Evolutionary conservation across 2,888 invertebrate species (phyloP), one percentile per base, ranked within the genome.

Genomic region (Ichneumoninae sp.): DNA sequence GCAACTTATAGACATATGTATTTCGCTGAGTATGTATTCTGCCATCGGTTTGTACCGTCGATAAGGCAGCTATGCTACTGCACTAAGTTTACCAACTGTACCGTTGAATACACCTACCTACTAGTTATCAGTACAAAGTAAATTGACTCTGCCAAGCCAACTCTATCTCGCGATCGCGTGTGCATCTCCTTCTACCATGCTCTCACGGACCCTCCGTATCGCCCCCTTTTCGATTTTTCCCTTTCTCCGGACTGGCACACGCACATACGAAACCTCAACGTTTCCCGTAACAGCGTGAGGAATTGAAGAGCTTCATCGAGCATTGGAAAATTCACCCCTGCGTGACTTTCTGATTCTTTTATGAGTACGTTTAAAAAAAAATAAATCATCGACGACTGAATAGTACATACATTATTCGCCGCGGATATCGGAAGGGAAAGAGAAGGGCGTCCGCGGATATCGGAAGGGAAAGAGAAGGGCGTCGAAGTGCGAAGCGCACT

Each of bases 261-360:
- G 52, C 30, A 30, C 60, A 62, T 22, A 33, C 60, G 13, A 36
- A 65, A 52, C 22, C 26, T 66, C 52, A 10, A 50, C 52, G 33
- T 19, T 66, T 19, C 69, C 3, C 52, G 13, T 36, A 47, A 54
- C 50, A 72, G 60, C 78, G 40, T 65, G n/a, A 3, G 10, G 47
- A 60, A 70, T 78, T 79, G 78, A 75, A 79, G 70, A 79, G 78
- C 74, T 82, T 36, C 44, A 50, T 26, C 60, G 26, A 74, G 54
- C 30, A 74, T 65, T 22, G 74, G 54, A 75, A 83, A 79, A 70
- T 70, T 82, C 54, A 40, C 47, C 65, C 60, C 75, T 81, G 60
- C 66, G 26, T 66, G 47, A 76, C 79, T 83, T 85, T 79, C 74
- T 85, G 78, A 86, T 86, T 83, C 50, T 79, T 85, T 85, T 85